These are phyloP conservation scores for Quadroppia sp. DNA, from an alignment of 2,888 invertebrate genomes.

Conservation along the genomic window DNA sequence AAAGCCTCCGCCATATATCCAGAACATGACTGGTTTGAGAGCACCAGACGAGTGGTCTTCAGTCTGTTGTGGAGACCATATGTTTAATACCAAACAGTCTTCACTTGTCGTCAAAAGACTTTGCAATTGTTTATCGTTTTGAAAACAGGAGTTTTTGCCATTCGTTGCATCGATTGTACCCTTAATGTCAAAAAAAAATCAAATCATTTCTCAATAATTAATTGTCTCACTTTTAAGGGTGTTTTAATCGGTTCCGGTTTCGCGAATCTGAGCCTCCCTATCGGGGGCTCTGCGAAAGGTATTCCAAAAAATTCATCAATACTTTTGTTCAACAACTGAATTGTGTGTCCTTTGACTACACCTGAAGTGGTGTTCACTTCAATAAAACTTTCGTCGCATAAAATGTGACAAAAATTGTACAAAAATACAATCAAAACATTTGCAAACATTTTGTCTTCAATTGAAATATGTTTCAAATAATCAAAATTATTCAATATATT, in stretches of 20 bases:
- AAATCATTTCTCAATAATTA: neutral
- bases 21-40: neutral
- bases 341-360: neutral
- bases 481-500: too few species aligned
- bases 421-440: too few species aligned
- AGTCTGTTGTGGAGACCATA: neutral
- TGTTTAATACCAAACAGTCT: constrained; percentile 15
- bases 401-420: too few species aligned
- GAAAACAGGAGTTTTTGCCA: neutral
- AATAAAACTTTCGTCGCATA: too few species aligned
- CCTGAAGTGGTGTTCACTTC: constrained; percentile 2
- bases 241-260: neutral
- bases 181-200: neutral
- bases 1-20: neutral
- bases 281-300: neutral
- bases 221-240: neutral
- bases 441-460: too few species aligned
- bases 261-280: neutral
- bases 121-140: neutral
- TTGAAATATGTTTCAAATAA: too few species aligned
- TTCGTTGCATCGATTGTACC: constrained; percentile 15
- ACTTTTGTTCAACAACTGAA: neutral
- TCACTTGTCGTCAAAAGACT: neutral
- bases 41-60: neutral
- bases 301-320: neutral